phyloP scores from a whole-genome alignment of 2,888 invertebrate genomes.

The Trachelus tabidus region DNA sequence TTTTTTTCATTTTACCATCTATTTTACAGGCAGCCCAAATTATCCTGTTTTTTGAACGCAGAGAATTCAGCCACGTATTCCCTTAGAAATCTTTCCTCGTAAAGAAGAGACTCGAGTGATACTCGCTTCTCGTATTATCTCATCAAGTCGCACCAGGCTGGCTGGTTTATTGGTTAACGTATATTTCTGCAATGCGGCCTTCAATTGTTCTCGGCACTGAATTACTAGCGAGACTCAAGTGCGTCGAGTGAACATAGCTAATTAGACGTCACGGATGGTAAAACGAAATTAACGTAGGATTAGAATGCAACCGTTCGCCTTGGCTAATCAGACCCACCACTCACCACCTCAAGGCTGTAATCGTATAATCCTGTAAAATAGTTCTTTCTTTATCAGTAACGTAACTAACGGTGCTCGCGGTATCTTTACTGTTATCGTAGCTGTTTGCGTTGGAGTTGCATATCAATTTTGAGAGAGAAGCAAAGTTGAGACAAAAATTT shows the following conservation, averaged over 20 bases:
- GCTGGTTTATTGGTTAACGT: not conserved
- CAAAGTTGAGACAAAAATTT: too few relatives aligned
- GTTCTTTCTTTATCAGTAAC: not conserved
- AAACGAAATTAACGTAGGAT: constrained; percentile 12
- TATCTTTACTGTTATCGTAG: not conserved
- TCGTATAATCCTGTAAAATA: not conserved
- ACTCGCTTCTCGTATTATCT: not conserved
- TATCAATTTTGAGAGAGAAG: not conserved
- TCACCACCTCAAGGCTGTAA: not conserved
- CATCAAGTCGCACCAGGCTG: not conserved
- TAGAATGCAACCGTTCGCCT: not conserved
- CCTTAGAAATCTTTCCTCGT: not conserved
- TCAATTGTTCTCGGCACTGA: not conserved
- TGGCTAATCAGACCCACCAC: not conserved
- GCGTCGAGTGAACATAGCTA: constrained; percentile 18
- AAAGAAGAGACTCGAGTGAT: not conserved
- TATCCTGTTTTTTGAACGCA: not conserved
- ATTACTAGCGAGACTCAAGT: constrained; percentile 20
- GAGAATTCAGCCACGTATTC: not conserved
- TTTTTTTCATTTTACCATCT: not conserved
- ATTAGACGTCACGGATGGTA: constrained; percentile 17
- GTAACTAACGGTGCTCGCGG: not conserved
- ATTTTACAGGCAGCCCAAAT: not conserved
- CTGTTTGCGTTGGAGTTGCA: not conserved
- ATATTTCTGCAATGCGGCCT: not conserved